These are phyloP conservation scores for Andrena dorsata DNA, from an alignment of 2,888 invertebrate species.

Conservation along the genomic window DNA sequence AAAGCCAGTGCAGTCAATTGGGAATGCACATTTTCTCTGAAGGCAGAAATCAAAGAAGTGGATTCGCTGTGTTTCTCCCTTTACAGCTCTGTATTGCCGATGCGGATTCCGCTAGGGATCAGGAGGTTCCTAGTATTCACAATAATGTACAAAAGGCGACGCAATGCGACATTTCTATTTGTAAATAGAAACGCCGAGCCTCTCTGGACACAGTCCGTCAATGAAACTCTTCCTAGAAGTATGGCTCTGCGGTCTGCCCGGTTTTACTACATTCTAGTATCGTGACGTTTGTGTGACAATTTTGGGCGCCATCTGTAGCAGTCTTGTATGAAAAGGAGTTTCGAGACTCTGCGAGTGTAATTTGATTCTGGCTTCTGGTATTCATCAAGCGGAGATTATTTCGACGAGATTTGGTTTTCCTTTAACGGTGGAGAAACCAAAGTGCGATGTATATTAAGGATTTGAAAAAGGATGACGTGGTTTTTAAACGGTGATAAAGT, in stretches of 20 bases:
- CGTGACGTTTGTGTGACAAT: slow-evolving; percentile 23
- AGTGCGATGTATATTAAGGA: too few species aligned
- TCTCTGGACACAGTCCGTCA: neutral
- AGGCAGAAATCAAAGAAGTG: slow-evolving; percentile 5
- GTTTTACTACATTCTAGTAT: slow-evolving; percentile 32
- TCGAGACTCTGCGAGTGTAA: too few species aligned
- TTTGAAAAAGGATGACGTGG: too few species aligned
- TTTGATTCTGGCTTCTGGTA: too few species aligned
- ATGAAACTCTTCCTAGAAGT: slow-evolving; percentile 3
- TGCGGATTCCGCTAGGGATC: neutral
- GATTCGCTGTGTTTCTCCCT: neutral
- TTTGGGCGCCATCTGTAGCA: slow-evolving; percentile 23
- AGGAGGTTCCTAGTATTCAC: neutral
- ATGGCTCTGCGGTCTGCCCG: neutral
- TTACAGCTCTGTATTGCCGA: too few species aligned
- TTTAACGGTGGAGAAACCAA: too few species aligned
- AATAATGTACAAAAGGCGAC: neutral
- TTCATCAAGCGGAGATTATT: too few species aligned
- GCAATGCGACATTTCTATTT: slow-evolving; percentile 26
- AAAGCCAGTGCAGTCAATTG: neutral
- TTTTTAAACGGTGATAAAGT: too few species aligned
- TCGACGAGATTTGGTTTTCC: too few species aligned
- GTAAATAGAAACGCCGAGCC: slow-evolving; percentile 12
- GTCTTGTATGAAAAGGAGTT: too few species aligned
- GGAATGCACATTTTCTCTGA: neutral